Evolutionary conservation across 2,113 vertebrate species (phyloP).

Genomic region (Etheostoma cragini): DNA sequence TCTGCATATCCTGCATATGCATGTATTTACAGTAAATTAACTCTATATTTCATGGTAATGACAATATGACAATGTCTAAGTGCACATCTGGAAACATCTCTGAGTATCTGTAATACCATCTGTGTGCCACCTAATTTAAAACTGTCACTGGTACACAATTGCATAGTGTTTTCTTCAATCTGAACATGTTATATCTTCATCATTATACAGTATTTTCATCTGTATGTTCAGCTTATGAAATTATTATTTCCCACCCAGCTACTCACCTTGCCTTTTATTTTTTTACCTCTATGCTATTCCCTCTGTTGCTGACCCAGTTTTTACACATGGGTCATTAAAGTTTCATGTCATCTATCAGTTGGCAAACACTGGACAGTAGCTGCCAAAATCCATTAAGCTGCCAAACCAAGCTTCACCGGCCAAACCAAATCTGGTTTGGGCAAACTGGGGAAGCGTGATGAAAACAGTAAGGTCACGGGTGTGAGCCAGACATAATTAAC

Average conservation of each 20-base stretch:
- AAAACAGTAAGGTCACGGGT: slow-evolving; percentile 49
- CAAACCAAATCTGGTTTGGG: slow-evolving; percentile 56
- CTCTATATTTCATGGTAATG: slow-evolving; percentile 6
- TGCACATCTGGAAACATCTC: slow-evolving; percentile 36
- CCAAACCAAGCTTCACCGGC: slow-evolving; percentile 57
- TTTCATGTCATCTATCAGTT: slow-evolving; percentile 72
- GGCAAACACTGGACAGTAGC: slow-evolving; percentile 71
- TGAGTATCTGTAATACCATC: slow-evolving; percentile 31
- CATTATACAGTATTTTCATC: neutral
- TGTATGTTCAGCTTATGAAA: slow-evolving; percentile 4
- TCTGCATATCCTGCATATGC: slow-evolving; percentile 2
- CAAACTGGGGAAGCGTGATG: slow-evolving; percentile 23
- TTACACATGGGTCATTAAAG: slow-evolving; percentile 70
- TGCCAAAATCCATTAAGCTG: slow-evolving; percentile 71
- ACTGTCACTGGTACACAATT: neutral
- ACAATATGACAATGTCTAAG: slow-evolving; percentile 11
- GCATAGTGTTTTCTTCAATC: neutral
- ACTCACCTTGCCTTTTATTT: slow-evolving; percentile 30
- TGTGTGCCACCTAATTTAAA: neutral
- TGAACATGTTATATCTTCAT: neutral
- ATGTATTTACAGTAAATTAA: neutral
- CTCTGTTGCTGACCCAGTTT: slow-evolving; percentile 68
- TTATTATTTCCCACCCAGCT: slow-evolving; percentile 2
- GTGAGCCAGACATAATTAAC: slow-evolving; percentile 50
- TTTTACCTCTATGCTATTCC: slow-evolving; percentile 33